Percentiles rank a stretch among this genome's conserved stretches.
phyloP scores from a whole-genome alignment of 2,888 invertebrate genomes.

The Ferrisia virgata region DNA sequence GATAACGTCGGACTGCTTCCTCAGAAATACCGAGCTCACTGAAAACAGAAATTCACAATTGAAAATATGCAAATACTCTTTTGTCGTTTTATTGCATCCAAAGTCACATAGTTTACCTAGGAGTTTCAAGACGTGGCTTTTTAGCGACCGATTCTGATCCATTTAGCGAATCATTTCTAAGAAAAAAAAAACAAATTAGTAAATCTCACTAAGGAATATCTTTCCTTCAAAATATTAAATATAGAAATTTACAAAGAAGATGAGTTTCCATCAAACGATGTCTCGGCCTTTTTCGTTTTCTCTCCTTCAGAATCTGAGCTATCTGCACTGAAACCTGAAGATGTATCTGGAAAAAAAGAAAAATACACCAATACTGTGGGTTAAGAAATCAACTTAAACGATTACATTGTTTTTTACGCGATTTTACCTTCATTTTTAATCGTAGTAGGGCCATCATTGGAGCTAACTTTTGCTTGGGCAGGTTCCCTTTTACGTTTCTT shows the following conservation, averaged over 20 bases:
- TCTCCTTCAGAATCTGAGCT: constrained; percentile 70
- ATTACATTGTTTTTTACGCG: not conserved
- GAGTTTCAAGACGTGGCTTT: constrained; percentile 56
- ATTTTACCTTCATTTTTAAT: constrained; percentile 40
- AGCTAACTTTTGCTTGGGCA: not conserved
- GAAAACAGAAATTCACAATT: constrained; percentile 48
- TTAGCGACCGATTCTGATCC: constrained; percentile 55
- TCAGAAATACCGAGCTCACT: constrained; percentile 89
- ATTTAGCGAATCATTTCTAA: not conserved
- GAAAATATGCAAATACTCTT: not conserved
- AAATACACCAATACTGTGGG: not conserved
- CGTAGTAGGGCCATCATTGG: not conserved
- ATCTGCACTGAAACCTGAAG: constrained; percentile 70
- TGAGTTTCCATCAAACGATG: not conserved
- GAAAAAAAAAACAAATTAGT: not conserved
- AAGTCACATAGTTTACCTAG: not conserved
- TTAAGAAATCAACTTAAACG: not conserved
- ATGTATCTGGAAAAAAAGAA: constrained; percentile 58
- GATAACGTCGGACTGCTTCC: constrained; percentile 88
- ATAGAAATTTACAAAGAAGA: not conserved
- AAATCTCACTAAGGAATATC: not conserved
- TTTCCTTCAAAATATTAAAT: not conserved
- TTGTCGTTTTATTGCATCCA: not conserved
- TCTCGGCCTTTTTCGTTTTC: constrained; percentile 57
- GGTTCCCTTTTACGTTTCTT: constrained; percentile 63